Conservation (phyloP, 2,888 invertebrate species). For the Dynastes grantii region DNA sequence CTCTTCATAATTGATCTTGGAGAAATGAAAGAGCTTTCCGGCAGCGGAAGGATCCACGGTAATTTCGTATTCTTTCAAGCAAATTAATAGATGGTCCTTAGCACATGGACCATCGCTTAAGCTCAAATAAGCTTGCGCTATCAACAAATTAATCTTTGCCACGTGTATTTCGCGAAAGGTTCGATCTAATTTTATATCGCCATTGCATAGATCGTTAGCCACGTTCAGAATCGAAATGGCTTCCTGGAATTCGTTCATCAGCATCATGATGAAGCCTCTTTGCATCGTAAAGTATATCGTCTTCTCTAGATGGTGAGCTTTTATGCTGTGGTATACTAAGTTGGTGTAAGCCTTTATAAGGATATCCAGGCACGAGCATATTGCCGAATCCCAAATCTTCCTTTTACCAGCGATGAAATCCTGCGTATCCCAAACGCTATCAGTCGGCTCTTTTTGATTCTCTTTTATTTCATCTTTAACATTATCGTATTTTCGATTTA, state of each 20-base stretch:
- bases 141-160: constrained; percentile 59
- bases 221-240: constrained; percentile 62
- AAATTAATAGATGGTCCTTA: constrained; percentile 59
- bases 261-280: constrained; percentile 64
- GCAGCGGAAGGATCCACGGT: constrained; percentile 57
- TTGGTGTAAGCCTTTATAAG: constrained; percentile 56
- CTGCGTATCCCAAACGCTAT: constrained; percentile 41
- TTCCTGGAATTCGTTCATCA: constrained; percentile 62
- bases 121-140: constrained; percentile 58
- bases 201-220: constrained; percentile 58
- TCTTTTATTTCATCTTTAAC: constrained; percentile 52
- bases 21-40: constrained; percentile 33
- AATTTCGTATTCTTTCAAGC: constrained; percentile 61
- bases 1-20: constrained; percentile 28
- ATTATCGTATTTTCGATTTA: constrained; percentile 71
- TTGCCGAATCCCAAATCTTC: constrained; percentile 59
- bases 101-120: constrained; percentile 57
- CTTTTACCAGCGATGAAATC: constrained; percentile 47
- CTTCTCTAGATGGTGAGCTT: constrained; percentile 58
- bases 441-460: constrained; percentile 54
- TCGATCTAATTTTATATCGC: constrained; percentile 54
- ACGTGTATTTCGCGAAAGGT: constrained; percentile 56
- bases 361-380: constrained; percentile 62
- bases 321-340: constrained; percentile 58
- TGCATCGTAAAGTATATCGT: constrained; percentile 64